phyloP scores from a whole-genome alignment of 1,140 invertebrate species.

The Drosophila nigrodunni region DNA sequence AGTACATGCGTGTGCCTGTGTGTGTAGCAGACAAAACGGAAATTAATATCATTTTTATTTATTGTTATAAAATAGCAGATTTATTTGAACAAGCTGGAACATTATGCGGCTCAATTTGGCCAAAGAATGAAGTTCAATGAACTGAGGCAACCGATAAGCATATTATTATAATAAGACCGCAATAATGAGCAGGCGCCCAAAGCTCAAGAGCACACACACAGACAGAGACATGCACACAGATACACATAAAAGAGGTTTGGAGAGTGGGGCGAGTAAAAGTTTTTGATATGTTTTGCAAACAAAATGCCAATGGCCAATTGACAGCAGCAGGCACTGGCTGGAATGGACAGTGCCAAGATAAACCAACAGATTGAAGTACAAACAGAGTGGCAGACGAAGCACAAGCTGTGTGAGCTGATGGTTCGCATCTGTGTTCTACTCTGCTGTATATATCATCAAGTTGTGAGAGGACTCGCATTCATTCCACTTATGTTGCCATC shows the following conservation, averaged over 20 bases:
- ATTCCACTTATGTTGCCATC: conserved; percentile 35
- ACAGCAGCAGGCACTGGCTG: conserved; percentile 39
- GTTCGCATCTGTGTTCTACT: conserved; percentile 36
- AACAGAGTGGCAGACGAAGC: conserved; percentile 24
- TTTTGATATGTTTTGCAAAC: conserved; percentile 79
- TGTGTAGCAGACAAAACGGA: conserved; percentile 57
- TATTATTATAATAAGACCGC: conserved; percentile 73
- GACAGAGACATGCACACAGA: background rate
- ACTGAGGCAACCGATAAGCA: conserved; percentile 68
- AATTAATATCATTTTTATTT: conserved; percentile 78
- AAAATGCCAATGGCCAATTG: conserved; percentile 77
- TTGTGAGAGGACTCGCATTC: conserved; percentile 27
- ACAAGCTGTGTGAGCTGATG: conserved; percentile 33
- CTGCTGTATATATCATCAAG: conserved; percentile 55
- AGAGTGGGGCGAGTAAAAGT: conserved; percentile 55
- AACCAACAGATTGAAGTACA: conserved; percentile 64
- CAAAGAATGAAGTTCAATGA: conserved; percentile 51
- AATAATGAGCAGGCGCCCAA: conserved; percentile 69
- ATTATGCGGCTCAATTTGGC: conserved; percentile 31
- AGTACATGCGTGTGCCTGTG: conserved; percentile 1
- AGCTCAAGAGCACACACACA: conserved; percentile 67
- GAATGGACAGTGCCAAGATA: conserved; percentile 41
- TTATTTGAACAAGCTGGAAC: conserved; percentile 49
- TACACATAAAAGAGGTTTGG: conserved; percentile 40
- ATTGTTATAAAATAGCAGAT: conserved; percentile 68